phyloP scores from a whole-genome alignment of 2,888 invertebrate species.

The Mechanitis messenoides region DNA sequence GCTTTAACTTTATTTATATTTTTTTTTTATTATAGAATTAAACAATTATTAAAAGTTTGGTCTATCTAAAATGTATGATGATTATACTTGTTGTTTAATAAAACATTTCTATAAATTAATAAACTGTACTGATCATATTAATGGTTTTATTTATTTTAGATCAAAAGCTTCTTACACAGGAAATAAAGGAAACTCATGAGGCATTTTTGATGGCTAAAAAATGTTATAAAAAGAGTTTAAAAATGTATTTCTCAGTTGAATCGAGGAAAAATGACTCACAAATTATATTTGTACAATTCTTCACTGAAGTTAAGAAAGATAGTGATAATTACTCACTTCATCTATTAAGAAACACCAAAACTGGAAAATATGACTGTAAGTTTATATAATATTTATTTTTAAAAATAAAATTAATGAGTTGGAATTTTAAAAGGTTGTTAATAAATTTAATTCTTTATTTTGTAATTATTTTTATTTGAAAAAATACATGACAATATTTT shows the following conservation, averaged over 20 bases:
- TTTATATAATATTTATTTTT: slow-evolving; percentile 24
- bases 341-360: slow-evolving; percentile 45
- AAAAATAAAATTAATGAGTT: not conserved
- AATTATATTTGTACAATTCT: slow-evolving; percentile 60
- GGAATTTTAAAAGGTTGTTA: no score
- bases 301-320: slow-evolving; percentile 62
- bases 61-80: no score
- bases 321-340: slow-evolving; percentile 57
- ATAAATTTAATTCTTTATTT: no score
- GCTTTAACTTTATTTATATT: not conserved
- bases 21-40: no score
- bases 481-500: no score
- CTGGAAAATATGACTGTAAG: slow-evolving; percentile 56
- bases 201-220: slow-evolving; percentile 69
- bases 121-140: not conserved
- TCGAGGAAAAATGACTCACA: slow-evolving; percentile 44
- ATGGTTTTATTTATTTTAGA: slow-evolving; percentile 39
- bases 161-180: slow-evolving; percentile 56
- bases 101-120: no score
- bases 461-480: no score
- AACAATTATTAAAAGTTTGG: no score
- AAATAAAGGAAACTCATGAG: slow-evolving; percentile 69
- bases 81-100: no score
- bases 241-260: slow-evolving; percentile 63
- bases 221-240: slow-evolving; percentile 62